Conservation (phyloP, 2,113 vertebrate species). For the Crypturellus undulatus region DNA sequence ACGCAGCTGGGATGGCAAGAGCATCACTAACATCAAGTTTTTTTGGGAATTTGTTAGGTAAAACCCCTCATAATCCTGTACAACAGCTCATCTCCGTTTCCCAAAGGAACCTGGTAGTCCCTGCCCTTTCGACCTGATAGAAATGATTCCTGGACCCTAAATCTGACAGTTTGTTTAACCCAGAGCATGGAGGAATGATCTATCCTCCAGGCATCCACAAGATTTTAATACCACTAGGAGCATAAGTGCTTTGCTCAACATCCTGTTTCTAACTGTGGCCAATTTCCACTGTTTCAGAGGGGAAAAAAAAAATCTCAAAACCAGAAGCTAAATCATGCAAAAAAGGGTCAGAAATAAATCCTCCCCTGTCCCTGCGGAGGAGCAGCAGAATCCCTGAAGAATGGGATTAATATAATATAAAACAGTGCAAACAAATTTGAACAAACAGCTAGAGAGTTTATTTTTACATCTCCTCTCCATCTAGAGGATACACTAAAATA, state of each 20-base stretch:
- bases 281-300: slow-evolving; percentile 7
- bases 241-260: slow-evolving; percentile 25
- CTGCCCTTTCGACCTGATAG: not conserved
- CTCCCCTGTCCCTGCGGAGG: not conserved
- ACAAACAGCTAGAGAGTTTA: not conserved
- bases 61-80: not conserved
- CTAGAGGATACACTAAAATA: not conserved
- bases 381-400: not conserved
- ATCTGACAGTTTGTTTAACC: slow-evolving; percentile 9
- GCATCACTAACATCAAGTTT: not conserved
- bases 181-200: slow-evolving; percentile 14
- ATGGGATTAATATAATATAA: not conserved
- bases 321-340: not conserved
- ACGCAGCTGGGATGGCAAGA: not conserved
- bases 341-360: slow-evolving; percentile 6
- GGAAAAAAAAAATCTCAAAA: not conserved
- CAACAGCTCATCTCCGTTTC: not conserved
- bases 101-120: not conserved
- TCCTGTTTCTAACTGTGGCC: slow-evolving; percentile 16
- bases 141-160: not conserved
- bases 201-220: slow-evolving; percentile 13
- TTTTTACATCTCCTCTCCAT: not conserved
- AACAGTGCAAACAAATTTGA: not conserved
- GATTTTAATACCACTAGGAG: slow-evolving; percentile 14
- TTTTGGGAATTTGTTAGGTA: not conserved